phyloP scores from a whole-genome alignment of 2,888 invertebrate genomes.

The Drosophila tripunctata region DNA sequence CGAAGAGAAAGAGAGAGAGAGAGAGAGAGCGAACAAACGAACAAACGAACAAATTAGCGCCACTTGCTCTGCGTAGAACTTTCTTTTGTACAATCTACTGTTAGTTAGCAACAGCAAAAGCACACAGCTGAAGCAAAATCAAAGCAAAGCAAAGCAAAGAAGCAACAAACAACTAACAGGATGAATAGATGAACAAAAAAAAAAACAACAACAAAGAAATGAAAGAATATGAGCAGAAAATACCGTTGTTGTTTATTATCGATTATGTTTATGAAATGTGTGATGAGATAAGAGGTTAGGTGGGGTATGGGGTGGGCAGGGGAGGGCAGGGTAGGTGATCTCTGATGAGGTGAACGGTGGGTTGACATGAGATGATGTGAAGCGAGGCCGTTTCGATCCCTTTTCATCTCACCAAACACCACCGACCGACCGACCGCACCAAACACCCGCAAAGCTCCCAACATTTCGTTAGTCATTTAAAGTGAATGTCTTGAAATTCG shows the following conservation, averaged over 20 bases:
- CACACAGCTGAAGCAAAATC: neutral
- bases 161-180: neutral
- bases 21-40: neutral
- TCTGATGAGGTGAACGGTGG: neutral
- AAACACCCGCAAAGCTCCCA: constrained; percentile 9
- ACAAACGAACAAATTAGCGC: neutral
- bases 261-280: constrained; percentile 52
- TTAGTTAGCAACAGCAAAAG: constrained; percentile 19
- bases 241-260: constrained; percentile 46
- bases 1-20: neutral
- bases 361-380: constrained; percentile 4
- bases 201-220: too few relatives aligned
- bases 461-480: constrained; percentile 39
- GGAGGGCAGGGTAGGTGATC: constrained; percentile 13
- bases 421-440: neutral
- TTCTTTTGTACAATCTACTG: constrained; percentile 36
- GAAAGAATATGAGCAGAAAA: constrained; percentile 1
- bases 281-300: neutral
- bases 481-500: constrained; percentile 64
- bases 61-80: constrained; percentile 61
- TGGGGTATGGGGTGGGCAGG: neutral
- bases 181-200: neutral
- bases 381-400: neutral
- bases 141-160: neutral
- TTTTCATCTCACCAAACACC: neutral